Evolutionary conservation across 2,113 vertebrate species (phyloP).

Genomic region (Serinus canaria): DNA sequence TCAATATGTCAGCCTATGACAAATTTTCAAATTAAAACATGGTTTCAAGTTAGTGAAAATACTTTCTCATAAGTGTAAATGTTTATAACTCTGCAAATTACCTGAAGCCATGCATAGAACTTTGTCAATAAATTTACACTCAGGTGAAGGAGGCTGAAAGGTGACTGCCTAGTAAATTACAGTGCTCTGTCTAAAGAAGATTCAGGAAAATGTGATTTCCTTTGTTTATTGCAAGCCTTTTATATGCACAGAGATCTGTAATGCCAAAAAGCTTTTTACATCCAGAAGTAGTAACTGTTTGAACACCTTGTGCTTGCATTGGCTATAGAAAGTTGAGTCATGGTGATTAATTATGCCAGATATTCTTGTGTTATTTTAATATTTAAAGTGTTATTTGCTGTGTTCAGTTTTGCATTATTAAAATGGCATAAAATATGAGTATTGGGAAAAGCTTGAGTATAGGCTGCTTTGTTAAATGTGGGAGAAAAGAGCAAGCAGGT

Average conservation of each 20-base stretch:
- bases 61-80: background rate
- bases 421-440: background rate
- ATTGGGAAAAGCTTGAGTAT: background rate
- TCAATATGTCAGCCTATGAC: background rate
- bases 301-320: background rate
- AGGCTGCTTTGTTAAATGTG: background rate
- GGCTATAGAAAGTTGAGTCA: background rate
- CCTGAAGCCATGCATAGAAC: background rate
- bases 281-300: background rate
- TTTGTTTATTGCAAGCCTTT: background rate
- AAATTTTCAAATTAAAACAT: background rate
- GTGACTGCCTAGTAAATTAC: background rate
- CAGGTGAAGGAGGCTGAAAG: fast-evolving
- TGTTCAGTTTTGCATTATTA: background rate
- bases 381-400: background rate
- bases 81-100: background rate
- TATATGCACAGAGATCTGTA: background rate
- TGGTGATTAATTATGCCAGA: background rate
- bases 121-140: background rate
- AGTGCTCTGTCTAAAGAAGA: background rate
- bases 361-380: background rate
- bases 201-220: background rate
- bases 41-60: background rate
- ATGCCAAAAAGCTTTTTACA: background rate
- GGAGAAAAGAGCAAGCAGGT: background rate